Evolutionary conservation across 2,888 invertebrate species (phyloP).

Genomic region (Yponomeuta plumbellus): DNA sequence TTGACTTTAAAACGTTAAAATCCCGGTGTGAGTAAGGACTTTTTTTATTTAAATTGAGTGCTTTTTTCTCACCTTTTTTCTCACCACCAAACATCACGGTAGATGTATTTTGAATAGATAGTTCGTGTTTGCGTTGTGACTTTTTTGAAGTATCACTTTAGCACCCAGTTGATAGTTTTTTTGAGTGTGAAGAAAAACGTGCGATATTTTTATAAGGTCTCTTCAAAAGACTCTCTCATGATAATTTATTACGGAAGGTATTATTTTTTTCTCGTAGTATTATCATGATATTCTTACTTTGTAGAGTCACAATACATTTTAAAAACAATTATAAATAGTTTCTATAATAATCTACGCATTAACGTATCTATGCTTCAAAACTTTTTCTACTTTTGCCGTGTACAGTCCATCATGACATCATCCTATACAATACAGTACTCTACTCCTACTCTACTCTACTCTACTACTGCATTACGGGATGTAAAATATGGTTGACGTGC

Average conservation of each 20-base stretch:
- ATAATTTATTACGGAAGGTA: background rate
- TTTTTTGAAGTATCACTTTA: slow-evolving; percentile 27
- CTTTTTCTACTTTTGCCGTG: too few species aligned
- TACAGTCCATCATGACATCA: too few species aligned
- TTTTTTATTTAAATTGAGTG: slow-evolving; percentile 41
- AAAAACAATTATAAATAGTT: too few species aligned
- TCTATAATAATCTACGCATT: too few species aligned
- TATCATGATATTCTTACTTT: too few species aligned
- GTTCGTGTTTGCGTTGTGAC: slow-evolving; percentile 36
- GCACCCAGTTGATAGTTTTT: slow-evolving; percentile 23
- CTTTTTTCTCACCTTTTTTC: slow-evolving; percentile 35
- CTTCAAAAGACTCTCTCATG: slow-evolving; percentile 1
- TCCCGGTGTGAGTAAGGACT: slow-evolving; percentile 38
- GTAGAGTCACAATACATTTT: too few species aligned
- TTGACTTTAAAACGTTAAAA: slow-evolving; percentile 31
- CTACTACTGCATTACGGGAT: too few species aligned
- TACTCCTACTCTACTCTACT: too few species aligned
- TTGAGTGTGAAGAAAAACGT: slow-evolving; percentile 34
- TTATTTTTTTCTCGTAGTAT: too few species aligned
- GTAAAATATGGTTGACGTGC: too few species aligned
- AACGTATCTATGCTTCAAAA: too few species aligned
- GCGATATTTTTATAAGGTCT: slow-evolving; percentile 27
- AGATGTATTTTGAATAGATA: slow-evolving; percentile 41
- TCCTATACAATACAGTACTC: too few species aligned
- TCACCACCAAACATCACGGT: slow-evolving; percentile 51